A percentile compares a stretch with the other conserved stretches of the same genome.
Evolutionary conservation across 2,113 vertebrate genomes (phyloP).

Genomic region (Podocnemis expansa): DNA sequence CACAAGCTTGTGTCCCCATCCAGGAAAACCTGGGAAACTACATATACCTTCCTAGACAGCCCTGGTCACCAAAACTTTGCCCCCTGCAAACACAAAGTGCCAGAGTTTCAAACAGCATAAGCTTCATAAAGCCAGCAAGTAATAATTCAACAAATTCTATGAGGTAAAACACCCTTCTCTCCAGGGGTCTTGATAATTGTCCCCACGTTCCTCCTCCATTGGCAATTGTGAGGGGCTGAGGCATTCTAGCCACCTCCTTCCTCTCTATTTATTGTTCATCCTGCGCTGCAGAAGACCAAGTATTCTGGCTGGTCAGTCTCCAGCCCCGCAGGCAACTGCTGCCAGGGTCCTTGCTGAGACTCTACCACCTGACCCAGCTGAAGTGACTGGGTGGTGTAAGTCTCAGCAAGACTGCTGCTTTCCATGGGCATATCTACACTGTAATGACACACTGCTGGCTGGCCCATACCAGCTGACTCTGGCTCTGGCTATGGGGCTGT

Average conservation of each 20-base stretch:
- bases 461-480: no score
- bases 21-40: background rate
- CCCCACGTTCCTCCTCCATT: background rate
- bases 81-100: background rate
- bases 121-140: background rate
- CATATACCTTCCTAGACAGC: no score
- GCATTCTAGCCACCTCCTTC: background rate
- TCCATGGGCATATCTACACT: background rate
- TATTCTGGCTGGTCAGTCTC: background rate
- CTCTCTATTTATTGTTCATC: background rate
- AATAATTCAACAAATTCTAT: background rate
- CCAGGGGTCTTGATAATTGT: background rate
- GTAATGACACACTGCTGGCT: background rate
- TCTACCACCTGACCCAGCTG: no score
- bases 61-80: background rate
- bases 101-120: background rate
- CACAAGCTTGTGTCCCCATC: background rate
- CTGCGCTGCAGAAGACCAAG: no score
- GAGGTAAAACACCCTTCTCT: background rate
- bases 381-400: background rate
- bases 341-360: no score
- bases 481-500: no score
- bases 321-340: no score
- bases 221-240: background rate
- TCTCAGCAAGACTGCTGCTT: background rate